phyloP scores from a whole-genome alignment of 2,113 vertebrate genomes.

The Gasterosteus aculeatus region DNA sequence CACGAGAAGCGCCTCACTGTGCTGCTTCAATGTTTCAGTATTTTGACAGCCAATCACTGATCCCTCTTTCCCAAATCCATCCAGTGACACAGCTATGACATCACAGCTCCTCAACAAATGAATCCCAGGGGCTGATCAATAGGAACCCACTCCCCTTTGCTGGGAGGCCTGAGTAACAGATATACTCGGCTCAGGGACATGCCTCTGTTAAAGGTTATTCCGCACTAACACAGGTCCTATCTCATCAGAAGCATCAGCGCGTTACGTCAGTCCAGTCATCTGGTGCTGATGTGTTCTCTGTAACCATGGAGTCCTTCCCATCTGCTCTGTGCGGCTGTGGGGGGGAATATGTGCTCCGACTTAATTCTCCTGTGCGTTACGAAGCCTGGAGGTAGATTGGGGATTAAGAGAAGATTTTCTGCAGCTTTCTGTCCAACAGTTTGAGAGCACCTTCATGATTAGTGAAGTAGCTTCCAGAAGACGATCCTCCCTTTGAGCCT shows the following conservation, averaged over 20 bases:
- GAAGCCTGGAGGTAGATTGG: slow-evolving; percentile 69
- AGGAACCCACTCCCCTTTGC: background rate
- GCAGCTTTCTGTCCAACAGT: slow-evolving; percentile 52
- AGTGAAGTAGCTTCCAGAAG: slow-evolving; percentile 24
- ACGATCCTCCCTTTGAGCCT: slow-evolving; percentile 41
- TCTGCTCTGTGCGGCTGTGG: slow-evolving; percentile 40
- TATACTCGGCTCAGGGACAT: background rate
- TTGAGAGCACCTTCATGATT: slow-evolving; percentile 55
- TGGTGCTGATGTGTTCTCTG: slow-evolving; percentile 28
- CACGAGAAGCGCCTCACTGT: background rate
- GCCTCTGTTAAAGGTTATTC: too few relatives aligned
- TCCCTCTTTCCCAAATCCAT: background rate
- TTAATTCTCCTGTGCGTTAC: slow-evolving; percentile 66
- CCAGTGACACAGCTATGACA: background rate
- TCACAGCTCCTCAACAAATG: background rate
- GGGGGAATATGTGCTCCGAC: slow-evolving; percentile 44
- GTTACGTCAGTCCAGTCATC: background rate
- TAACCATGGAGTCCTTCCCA: slow-evolving; percentile 63
- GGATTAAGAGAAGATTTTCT: slow-evolving; percentile 77
- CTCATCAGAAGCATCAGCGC: background rate
- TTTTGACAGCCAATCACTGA: background rate
- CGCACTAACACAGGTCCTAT: too few relatives aligned
- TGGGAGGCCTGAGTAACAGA: background rate
- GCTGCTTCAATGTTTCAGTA: background rate
- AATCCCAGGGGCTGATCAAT: background rate